Percentiles rank a stretch among this genome's conserved stretches.
Conservation (phyloP, 2,888 invertebrate species). For the Chaitophorus viminalis region DNA sequence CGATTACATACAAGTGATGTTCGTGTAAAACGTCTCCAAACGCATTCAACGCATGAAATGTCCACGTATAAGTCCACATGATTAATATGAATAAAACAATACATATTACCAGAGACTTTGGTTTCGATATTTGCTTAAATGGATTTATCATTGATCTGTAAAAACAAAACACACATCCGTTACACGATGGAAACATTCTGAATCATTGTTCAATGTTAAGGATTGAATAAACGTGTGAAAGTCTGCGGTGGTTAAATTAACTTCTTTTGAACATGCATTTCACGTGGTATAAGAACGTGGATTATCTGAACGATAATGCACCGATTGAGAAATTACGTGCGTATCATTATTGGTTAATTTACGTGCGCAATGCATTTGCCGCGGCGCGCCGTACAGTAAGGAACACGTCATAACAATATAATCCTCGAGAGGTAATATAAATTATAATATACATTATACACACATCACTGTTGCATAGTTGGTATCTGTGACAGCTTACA, state of each 20-base stretch:
- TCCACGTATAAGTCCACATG: slow-evolving; percentile 23
- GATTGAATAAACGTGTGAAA: not conserved
- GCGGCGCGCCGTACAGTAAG: too few species aligned
- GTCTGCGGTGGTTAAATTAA: not conserved
- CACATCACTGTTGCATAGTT: too few species aligned
- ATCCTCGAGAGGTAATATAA: too few species aligned
- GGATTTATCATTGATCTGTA: slow-evolving; percentile 23
- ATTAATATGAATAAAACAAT: slow-evolving; percentile 61
- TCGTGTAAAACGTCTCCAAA: not conserved
- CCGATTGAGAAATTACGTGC: too few species aligned
- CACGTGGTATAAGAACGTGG: too few species aligned
- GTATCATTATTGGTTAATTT: not conserved
- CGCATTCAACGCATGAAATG: slow-evolving; percentile 20
- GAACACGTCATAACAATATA: too few species aligned
- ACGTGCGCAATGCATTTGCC: not conserved
- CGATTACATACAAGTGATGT: not conserved
- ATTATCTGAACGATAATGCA: too few species aligned
- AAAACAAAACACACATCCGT: not conserved
- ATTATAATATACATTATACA: too few species aligned
- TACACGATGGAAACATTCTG: not conserved
- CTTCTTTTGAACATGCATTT: too few species aligned
- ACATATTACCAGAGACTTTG: slow-evolving; percentile 1
- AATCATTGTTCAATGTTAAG: not conserved
- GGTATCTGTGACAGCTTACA: too few species aligned
- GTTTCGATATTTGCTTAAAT: not conserved